Evolutionary conservation across 2,797 vertebrate genomes (phyloP), one percentile per base, ranked within the genome.

Genomic region (Catamblyrhynchus diadema): DNA sequence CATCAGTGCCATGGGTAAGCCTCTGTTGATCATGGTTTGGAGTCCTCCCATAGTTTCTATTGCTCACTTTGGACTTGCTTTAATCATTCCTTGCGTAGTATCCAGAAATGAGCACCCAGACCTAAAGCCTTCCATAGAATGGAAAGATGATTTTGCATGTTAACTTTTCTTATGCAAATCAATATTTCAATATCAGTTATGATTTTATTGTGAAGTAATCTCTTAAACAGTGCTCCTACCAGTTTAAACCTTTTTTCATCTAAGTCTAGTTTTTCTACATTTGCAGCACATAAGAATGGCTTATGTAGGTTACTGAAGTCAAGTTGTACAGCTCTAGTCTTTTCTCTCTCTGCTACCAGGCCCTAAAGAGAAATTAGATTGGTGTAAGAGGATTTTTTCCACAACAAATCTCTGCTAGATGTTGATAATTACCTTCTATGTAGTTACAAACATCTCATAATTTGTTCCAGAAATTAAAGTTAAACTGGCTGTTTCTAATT

Each of bases 401-500:
- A 37, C 32, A 88, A 65, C 12, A 22, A 45, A 3, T 62, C 11
- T n/a, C 62, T 84, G 18, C 18, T 95, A 60, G 13, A 42, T 89
- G 32, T 67, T 77, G 57, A 48, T 81, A 90, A 91, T 90, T 95
- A 42, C 72, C 15, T 81, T 89, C 69, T 9, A 20, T 41, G 44
- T 30, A 88, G 45, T 65, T 88, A 48, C 27, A 93, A 75, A 51
- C 1, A 1, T 56, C 72, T 87, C 24, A 35, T 60, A 33, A 71
- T 85, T 91, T 89, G 48, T 84, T 82, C 53, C 65, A 85, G 86
- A 84, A 81, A 73, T 44, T 81, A 24, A 73, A 92, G 64, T 66
- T 73, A 75, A 88, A 86, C 54, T 54, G 78, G 28, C 42, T 89
- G 51, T 56, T 94, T 91, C 48, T 60, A 82, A 60, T 87, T 89